These are phyloP conservation scores for Siniperca knerii DNA, from an alignment of 2,113 vertebrate genomes.

Conservation along the genomic window DNA sequence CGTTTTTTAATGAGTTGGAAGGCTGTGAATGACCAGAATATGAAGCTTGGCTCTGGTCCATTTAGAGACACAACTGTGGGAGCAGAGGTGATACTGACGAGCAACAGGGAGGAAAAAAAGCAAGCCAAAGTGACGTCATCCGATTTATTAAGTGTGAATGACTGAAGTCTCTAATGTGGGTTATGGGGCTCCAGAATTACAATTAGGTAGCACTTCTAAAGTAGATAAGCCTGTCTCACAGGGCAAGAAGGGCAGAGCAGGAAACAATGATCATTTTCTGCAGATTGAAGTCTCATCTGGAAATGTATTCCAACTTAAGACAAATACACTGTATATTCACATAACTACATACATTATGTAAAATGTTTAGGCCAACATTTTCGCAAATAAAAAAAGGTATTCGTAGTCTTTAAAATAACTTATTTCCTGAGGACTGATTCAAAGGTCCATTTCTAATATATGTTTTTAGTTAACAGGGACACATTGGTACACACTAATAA, in stretches of 20 bases:
- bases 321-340: constrained; percentile 31
- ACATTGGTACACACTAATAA: not conserved
- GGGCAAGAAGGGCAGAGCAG: constrained; percentile 13
- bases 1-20: constrained; percentile 75
- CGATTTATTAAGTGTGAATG: constrained; percentile 52
- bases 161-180: constrained; percentile 43
- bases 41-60: constrained; percentile 50
- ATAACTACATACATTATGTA: constrained; percentile 33
- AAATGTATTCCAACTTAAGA: not conserved
- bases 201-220: constrained; percentile 48
- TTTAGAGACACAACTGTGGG: constrained; percentile 32
- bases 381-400: not conserved
- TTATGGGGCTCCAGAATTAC: constrained; percentile 50
- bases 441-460: not conserved
- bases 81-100: constrained; percentile 46
- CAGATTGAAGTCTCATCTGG: constrained; percentile 12
- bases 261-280: not conserved
- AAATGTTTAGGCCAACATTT: not conserved
- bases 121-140: constrained; percentile 50
- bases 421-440: not conserved
- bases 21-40: constrained; percentile 67
- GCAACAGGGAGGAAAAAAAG: constrained; percentile 9
- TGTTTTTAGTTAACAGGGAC: not conserved
- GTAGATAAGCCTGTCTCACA: constrained; percentile 27
- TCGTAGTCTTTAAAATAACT: not conserved